A percentile compares a stretch with the other conserved stretches of the same genome.
Evolutionary conservation across 2,888 invertebrate genomes (phyloP).

Genomic region (Scaptomyza caliginosa): DNA sequence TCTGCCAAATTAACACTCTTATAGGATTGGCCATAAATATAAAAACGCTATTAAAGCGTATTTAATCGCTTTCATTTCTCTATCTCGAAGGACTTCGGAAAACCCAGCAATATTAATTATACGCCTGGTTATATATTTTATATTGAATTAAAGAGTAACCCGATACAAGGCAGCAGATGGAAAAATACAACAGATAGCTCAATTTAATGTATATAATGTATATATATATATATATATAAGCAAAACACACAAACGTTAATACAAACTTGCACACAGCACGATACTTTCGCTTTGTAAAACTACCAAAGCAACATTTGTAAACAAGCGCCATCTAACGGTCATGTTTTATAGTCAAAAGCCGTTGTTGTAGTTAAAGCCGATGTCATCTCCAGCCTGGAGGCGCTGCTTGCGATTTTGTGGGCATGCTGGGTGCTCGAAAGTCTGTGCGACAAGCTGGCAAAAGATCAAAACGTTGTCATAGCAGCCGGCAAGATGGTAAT

Average conservation of each 20-base stretch:
- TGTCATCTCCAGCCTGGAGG: slow-evolving; percentile 49
- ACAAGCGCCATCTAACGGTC: slow-evolving; percentile 68
- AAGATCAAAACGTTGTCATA: slow-evolving; percentile 49
- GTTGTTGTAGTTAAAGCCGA: slow-evolving; percentile 14
- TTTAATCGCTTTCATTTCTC: no score
- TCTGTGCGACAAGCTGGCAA: slow-evolving; percentile 43
- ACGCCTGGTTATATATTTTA: no score
- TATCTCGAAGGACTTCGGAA: no score
- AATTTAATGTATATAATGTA: slow-evolving; percentile 17
- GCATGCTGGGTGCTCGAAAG: slow-evolving; percentile 45
- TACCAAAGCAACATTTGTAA: slow-evolving; percentile 57
- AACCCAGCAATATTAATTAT: no score
- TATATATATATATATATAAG: not conserved
- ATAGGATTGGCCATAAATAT: no score
- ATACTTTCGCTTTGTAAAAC: slow-evolving; percentile 39
- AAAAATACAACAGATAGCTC: slow-evolving; percentile 35
- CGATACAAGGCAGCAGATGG: not conserved
- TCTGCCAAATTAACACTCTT: no score
- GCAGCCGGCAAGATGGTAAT: slow-evolving; percentile 6
- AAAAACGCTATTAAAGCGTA: no score
- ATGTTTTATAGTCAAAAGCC: slow-evolving; percentile 8
- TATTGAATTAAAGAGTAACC: no score
- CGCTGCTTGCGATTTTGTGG: slow-evolving; percentile 46
- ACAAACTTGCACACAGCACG: slow-evolving; percentile 30
- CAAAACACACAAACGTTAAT: not conserved